Evolutionary conservation across 1,140 invertebrate species (phyloP).

Genomic region (Andrena cerasifolii): DNA sequence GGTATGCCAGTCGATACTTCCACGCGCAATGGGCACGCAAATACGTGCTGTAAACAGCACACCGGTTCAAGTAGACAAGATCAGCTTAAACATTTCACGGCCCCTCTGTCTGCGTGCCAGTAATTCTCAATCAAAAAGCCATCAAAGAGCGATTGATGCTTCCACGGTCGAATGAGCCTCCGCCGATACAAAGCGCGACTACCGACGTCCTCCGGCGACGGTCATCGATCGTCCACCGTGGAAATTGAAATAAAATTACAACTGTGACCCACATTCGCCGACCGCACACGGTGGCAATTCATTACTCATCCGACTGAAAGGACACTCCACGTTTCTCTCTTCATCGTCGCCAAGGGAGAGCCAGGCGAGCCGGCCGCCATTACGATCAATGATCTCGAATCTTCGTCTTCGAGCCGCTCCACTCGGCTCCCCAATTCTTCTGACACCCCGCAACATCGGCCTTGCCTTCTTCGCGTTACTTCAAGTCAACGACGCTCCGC

Average conservation of each 20-base stretch:
- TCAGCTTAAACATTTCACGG: too few relatives aligned
- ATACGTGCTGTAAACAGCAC: too few relatives aligned
- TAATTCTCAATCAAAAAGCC: too few relatives aligned
- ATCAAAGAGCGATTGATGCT: neutral
- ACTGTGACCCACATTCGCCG: neutral
- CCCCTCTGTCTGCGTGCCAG: too few relatives aligned
- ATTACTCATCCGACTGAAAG: slow-evolving; percentile 32
- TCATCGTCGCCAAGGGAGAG: neutral
- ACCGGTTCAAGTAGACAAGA: neutral
- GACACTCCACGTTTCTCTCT: neutral
- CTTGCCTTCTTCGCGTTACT: too few relatives aligned
- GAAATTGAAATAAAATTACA: slow-evolving; percentile 41
- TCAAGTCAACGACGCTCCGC: too few relatives aligned
- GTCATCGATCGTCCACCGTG: slow-evolving; percentile 23
- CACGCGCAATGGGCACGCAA: too few relatives aligned
- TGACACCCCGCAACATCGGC: neutral
- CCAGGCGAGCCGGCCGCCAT: neutral
- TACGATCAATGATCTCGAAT: neutral
- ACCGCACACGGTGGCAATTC: slow-evolving; percentile 14
- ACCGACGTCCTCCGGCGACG: neutral
- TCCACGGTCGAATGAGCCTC: neutral
- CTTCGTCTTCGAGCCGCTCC: neutral
- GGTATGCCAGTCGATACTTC: too few relatives aligned
- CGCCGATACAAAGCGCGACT: neutral
- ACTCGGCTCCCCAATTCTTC: neutral